Conservation (phyloP, 1,140 invertebrate species). For the Leptonema lineaticorne region DNA sequence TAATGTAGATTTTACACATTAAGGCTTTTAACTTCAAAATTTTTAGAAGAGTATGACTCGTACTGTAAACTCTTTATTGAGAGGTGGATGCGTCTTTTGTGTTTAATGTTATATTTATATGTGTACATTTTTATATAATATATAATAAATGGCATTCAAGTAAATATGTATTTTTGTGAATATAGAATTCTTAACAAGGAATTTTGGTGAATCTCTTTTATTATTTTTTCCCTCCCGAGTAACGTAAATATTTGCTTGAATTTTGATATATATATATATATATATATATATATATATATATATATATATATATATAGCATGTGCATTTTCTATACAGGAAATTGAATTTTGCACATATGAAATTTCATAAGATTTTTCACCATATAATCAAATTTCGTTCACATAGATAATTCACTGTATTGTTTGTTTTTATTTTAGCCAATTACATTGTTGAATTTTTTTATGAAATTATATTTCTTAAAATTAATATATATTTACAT, state of each 20-base stretch:
- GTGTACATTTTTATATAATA: background rate
- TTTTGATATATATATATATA: background rate
- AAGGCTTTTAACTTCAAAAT: constrained; percentile 9
- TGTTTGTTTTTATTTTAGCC: background rate
- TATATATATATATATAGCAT: background rate
- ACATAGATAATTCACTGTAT: background rate
- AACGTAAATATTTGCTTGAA: no score
- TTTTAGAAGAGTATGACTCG: background rate
- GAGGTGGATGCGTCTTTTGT: background rate
- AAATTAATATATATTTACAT: no score
- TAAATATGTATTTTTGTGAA: no score
- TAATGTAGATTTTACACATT: background rate
- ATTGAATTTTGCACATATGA: background rate
- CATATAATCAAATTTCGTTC: background rate
- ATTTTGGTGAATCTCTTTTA: no score
- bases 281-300: background rate
- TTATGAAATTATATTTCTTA: no score
- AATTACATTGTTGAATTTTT: background rate
- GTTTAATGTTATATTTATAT: background rate
- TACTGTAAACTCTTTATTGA: constrained; percentile 4
- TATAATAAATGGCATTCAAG: no score
- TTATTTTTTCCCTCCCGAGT: no score
- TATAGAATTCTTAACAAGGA: no score
- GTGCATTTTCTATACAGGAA: background rate
- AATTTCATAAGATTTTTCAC: background rate